phyloP scores from a whole-genome alignment of 2,113 vertebrate genomes.

The Gambusia affinis region DNA sequence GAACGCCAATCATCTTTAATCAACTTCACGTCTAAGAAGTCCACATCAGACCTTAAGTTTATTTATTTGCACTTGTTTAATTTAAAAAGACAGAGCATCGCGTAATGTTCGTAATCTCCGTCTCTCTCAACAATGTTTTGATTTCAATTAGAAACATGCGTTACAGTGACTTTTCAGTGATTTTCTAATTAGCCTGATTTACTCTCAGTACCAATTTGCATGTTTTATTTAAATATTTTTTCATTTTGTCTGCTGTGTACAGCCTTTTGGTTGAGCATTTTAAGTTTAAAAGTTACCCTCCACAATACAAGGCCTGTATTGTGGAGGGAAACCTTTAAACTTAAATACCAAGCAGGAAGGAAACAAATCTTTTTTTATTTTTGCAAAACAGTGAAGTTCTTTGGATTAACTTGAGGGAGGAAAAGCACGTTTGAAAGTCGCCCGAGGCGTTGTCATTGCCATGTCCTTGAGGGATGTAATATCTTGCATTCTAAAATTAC shows the following conservation, averaged over 20 bases:
- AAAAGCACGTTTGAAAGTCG: conserved; percentile 12
- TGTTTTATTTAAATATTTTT: neutral
- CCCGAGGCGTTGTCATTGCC: conserved; percentile 55
- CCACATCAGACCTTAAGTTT: neutral
- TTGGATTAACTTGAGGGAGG: conserved; percentile 27
- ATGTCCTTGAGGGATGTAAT: conserved; percentile 54
- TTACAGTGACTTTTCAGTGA: neutral
- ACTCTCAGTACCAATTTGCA: neutral
- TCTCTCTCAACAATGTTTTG: neutral
- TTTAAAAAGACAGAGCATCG: neutral
- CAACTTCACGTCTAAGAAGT: neutral
- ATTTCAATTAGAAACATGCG: neutral
- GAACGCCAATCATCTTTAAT: neutral
- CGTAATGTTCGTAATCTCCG: neutral
- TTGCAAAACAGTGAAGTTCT: conserved; percentile 36
- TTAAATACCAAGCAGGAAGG: conserved; percentile 15
- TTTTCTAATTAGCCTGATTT: neutral
- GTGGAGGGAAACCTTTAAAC: conserved; percentile 10
- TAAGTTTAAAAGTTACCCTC: neutral
- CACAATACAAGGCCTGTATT: neutral
- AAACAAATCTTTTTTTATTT: conserved; percentile 39
- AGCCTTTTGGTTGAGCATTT: neutral
- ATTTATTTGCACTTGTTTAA: neutral
- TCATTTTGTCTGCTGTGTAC: neutral
- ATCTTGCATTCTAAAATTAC: conserved; percentile 41